These are phyloP conservation scores for Ataeniobius toweri DNA, from an alignment of 2,797 vertebrate genomes.

Conservation along the genomic window DNA sequence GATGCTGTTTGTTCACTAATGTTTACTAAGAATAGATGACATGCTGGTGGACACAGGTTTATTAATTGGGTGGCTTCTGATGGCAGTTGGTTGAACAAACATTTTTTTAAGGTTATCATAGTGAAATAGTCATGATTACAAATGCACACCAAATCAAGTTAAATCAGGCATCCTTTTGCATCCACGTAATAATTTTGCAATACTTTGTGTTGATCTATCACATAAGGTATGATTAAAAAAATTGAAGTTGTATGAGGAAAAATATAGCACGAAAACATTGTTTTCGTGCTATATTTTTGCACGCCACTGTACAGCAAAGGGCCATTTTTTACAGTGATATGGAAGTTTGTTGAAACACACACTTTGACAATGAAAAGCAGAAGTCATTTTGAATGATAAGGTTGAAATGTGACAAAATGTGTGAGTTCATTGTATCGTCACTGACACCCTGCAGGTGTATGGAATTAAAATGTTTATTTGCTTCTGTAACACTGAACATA, in stretches of 20 bases:
- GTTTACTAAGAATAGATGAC: neutral
- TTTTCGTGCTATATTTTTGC: neutral
- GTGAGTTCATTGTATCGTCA: neutral
- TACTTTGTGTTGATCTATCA: neutral
- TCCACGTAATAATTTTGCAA: too few relatives aligned
- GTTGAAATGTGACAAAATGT: neutral
- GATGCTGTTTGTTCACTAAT: neutral
- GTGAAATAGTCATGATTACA: neutral
- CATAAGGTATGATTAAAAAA: neutral
- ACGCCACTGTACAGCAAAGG: neutral
- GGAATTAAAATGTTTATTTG: neutral
- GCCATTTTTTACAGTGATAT: neutral
- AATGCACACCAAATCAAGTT: neutral
- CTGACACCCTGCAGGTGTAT: neutral
- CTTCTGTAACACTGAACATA: neutral
- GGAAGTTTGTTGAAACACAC: neutral
- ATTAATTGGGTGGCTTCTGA: neutral
- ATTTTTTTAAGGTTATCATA: too few relatives aligned
- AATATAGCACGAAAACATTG: neutral
- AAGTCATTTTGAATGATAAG: neutral
- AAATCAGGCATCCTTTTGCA: neutral
- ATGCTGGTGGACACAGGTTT: neutral
- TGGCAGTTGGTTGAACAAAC: too few relatives aligned
- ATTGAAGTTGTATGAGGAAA: neutral
- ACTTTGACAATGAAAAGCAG: neutral